Evolutionary conservation across 2,113 vertebrate genomes (phyloP), one percentile per base, ranked within the genome.

Genomic region (Ophthalmolycus amberensis): DNA sequence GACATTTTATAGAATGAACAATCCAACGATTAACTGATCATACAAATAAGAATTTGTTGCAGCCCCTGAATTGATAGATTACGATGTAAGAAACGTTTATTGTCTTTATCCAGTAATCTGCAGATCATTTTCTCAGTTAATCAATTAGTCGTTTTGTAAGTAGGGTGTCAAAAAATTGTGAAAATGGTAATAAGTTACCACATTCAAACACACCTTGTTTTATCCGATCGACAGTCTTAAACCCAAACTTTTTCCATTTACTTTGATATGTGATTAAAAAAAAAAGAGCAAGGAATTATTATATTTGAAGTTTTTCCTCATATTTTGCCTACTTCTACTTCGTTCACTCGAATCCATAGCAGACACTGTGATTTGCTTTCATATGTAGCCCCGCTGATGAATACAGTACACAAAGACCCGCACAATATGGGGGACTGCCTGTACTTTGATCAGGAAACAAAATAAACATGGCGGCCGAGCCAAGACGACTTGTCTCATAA

Each of bases 401-500:
- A 2, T 20, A 40, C 22, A 62, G 40, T 18, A 68, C 14, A 69
- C 34, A 27, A 62, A 46, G 37, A 34, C 25, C 63, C 22, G 15
- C 25, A 9, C 29, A 44, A 64, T 59, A 42, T 32, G 38, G 32
- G 10, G 40, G 44, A 77, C 34, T 18, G 37, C 42, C 7, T 37
- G 11, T 20, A 63, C 27, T 62, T 70, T 73, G 58, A 27, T 75
- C 25, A 42, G 59, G 25, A 74, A 75, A 77, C 34, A 25, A 71
- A 79, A 64, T 59, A 54, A 64, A 60, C 71, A 77, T 42, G n/a
- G 50, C 42, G 77, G 44, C 50, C 1, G 1, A 65, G 74, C 70
- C 67, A 56, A 63, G 48, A 84, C 27, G 63, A 64, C 80, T 71
- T 66, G 77, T 83, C 86, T 80, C 77, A 29, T 85, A 90, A 91